Conservation (phyloP, 2,113 vertebrate genomes). For the Entosphenus tridentatus region DNA sequence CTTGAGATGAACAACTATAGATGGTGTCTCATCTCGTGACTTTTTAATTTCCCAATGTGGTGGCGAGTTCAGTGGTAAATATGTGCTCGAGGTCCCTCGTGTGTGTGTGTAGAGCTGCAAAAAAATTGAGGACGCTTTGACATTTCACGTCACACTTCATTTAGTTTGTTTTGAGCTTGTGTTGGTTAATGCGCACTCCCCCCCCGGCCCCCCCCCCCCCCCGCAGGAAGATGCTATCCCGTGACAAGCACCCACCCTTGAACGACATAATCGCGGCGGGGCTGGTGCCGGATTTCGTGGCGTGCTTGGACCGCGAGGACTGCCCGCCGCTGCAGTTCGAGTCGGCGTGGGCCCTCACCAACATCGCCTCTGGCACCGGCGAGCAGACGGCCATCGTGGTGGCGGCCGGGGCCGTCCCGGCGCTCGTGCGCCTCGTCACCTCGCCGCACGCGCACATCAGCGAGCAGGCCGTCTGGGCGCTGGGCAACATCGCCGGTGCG, state of each 20-base stretch:
- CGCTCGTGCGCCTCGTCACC: conserved; percentile 43
- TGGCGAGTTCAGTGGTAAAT: no score
- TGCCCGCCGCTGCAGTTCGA: conserved; percentile 72
- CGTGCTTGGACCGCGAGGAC: conserved; percentile 36
- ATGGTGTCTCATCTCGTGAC: no score
- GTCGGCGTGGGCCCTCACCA: conserved; percentile 70
- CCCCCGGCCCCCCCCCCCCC: neutral
- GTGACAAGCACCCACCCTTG: conserved; percentile 70
- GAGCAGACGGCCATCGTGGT: conserved; percentile 61
- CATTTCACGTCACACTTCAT: neutral
- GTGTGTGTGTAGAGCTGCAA: no score
- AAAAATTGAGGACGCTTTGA: neutral
- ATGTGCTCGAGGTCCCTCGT: neutral
- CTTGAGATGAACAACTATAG: no score
- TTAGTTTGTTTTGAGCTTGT: neutral
- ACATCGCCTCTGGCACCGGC: conserved; percentile 65
- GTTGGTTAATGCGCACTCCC: neutral
- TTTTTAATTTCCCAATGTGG: neutral
- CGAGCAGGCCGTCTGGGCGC: conserved; percentile 71
- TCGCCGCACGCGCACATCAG: conserved; percentile 57
- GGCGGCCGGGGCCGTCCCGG: conserved; percentile 51
- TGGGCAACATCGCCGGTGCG: conserved; percentile 75
- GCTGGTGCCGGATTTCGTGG: conserved; percentile 47
- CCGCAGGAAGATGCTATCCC: conserved; percentile 64
- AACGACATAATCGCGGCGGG: conserved; percentile 48